These are phyloP conservation scores for Ariopsis seemanni DNA, from an alignment of 2,113 vertebrate species.

Conservation along the genomic window DNA sequence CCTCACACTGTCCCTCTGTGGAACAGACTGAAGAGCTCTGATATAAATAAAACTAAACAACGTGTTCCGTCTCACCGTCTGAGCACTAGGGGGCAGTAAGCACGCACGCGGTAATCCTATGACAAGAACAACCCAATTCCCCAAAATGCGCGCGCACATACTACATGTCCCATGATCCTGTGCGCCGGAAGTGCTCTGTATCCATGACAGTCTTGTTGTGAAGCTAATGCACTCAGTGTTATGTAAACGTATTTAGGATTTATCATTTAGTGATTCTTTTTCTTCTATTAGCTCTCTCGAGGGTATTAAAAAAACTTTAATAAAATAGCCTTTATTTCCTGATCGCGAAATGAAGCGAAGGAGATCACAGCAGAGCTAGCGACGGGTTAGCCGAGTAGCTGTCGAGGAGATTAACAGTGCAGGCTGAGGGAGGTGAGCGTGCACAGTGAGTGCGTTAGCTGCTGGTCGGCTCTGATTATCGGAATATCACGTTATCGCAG, in stretches of 20 bases:
- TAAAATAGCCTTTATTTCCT: not conserved
- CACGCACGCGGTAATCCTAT: not conserved
- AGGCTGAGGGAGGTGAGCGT: not conserved
- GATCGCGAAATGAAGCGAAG: not conserved
- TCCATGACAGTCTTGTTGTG: slow-evolving; percentile 8
- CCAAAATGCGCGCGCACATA: not conserved
- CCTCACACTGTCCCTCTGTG: no score
- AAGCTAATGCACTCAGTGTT: not conserved
- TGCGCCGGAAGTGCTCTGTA: not conserved
- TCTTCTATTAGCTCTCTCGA: not conserved
- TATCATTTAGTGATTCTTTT: not conserved
- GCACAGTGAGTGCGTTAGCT: not conserved
- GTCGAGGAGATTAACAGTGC: not conserved
- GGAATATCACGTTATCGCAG: not conserved
- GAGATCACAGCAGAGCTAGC: not conserved
- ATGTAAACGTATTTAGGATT: not conserved
- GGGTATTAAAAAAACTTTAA: not conserved
- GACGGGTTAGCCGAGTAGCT: not conserved
- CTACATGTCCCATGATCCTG: not conserved
- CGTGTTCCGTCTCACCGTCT: not conserved
- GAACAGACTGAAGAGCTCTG: no score
- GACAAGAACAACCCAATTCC: not conserved
- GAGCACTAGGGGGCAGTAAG: not conserved
- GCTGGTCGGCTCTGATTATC: not conserved
- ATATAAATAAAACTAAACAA: not conserved